These are phyloP conservation scores for Zosterops japonicus DNA, from an alignment of 2,113 vertebrate species.

Conservation along the genomic window DNA sequence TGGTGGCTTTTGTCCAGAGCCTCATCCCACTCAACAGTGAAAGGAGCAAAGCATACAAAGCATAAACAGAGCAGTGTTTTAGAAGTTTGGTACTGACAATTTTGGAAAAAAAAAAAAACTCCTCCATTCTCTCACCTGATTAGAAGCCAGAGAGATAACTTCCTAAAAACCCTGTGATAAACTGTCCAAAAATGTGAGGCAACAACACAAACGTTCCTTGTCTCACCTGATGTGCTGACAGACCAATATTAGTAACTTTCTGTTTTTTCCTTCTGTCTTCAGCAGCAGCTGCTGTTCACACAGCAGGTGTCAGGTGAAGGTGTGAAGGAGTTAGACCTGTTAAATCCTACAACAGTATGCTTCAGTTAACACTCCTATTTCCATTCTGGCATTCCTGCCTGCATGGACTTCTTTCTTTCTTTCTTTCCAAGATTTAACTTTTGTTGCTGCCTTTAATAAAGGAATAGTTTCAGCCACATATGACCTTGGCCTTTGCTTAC, in stretches of 20 bases:
- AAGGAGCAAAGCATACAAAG: neutral
- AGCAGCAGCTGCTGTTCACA: neutral
- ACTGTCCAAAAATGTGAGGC: neutral
- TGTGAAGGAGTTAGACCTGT: neutral
- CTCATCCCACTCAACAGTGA: neutral
- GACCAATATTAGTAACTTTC: neutral
- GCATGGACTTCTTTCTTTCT: neutral
- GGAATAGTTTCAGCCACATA: neutral
- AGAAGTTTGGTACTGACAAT: neutral
- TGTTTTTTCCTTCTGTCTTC: neutral
- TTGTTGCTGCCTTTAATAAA: neutral
- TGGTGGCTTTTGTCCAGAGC: neutral
- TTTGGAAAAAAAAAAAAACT: neutral
- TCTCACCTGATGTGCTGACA: neutral
- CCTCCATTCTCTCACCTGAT: neutral
- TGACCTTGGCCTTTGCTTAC: neutral
- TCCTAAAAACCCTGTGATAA: neutral
- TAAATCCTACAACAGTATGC: neutral
- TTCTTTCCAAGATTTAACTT: neutral
- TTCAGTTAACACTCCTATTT: neutral
- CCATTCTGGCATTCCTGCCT: neutral
- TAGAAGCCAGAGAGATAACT: neutral
- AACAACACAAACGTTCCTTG: neutral
- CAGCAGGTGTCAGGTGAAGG: neutral
- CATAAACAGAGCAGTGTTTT: neutral